Percentiles rank a stretch among this genome's conserved stretches.
These are phyloP conservation scores for Hesperophylax magnus DNA, from an alignment of 1,140 invertebrate species.

Conservation along the genomic window DNA sequence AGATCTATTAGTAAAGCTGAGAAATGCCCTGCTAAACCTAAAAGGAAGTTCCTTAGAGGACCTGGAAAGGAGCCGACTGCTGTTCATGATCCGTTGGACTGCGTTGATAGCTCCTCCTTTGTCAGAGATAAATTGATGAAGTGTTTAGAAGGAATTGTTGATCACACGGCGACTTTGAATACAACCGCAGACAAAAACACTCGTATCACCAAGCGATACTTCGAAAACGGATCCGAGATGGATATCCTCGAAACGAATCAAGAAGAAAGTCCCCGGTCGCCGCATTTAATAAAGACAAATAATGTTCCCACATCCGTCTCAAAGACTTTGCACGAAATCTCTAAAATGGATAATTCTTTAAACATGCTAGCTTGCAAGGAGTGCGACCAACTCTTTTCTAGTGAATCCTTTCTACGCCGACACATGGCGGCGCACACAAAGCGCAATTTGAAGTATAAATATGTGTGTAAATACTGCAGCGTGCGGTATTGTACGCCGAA, in stretches of 20 bases:
- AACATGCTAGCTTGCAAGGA: background rate
- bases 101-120: background rate
- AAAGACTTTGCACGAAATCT: too few relatives aligned
- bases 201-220: too few relatives aligned
- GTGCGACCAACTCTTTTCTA: slow-evolving; percentile 1
- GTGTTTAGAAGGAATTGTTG: background rate
- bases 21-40: background rate
- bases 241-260: too few relatives aligned
- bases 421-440: slow-evolving; percentile 1
- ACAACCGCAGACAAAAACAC: too few relatives aligned
- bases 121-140: background rate
- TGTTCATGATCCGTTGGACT: background rate
- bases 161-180: background rate
- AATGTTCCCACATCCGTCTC: too few relatives aligned
- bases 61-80: too few relatives aligned
- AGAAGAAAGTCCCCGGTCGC: too few relatives aligned
- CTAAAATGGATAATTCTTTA: background rate
- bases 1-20: too few relatives aligned
- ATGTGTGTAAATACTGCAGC: slow-evolving; percentile 6
- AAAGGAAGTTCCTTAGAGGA: background rate
- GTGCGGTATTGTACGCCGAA: background rate
- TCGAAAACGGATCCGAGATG: too few relatives aligned
- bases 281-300: too few relatives aligned
- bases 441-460: slow-evolving; percentile 6
- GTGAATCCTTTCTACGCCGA: background rate